Evolutionary conservation across 2,888 invertebrate species (phyloP).

Genomic region (Kuschelorhynchus macadamiae): DNA sequence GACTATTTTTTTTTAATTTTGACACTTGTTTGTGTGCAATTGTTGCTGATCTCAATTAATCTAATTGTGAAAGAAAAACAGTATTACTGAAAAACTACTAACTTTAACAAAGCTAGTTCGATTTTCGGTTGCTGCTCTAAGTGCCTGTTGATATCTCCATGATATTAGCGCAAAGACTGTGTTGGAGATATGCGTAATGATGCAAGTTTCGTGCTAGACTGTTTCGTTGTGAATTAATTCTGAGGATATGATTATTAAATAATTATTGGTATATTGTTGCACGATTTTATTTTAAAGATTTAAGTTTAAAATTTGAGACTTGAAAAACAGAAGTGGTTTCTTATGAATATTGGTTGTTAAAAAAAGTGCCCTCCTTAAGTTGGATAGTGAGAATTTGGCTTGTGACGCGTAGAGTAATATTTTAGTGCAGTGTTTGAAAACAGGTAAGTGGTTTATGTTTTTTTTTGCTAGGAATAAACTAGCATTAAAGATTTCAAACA

Average conservation of each 20-base stretch:
- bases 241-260: constrained; percentile 19
- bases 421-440: neutral
- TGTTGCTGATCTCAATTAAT: neutral
- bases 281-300: neutral
- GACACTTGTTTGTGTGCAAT: constrained; percentile 3
- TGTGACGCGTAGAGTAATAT: neutral
- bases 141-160: constrained; percentile 52
- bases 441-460: neutral
- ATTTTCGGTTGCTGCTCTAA: constrained; percentile 52
- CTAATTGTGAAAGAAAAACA: too few species aligned
- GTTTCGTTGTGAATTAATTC: too few species aligned
- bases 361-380: too few species aligned
- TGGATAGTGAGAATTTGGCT: too few species aligned
- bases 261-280: too few species aligned
- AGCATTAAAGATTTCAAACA: too few species aligned
- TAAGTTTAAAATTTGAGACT: too few species aligned
- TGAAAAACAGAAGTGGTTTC: too few species aligned
- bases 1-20: constrained; percentile 6
- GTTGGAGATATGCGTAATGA: too few species aligned
- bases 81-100: too few species aligned
- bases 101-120: neutral
- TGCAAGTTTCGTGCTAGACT: too few species aligned
- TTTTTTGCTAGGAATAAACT: neutral
- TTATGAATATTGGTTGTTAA: too few species aligned
- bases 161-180: neutral